phyloP scores from a whole-genome alignment of 2,797 vertebrate genomes.

The Columba guinea region DNA sequence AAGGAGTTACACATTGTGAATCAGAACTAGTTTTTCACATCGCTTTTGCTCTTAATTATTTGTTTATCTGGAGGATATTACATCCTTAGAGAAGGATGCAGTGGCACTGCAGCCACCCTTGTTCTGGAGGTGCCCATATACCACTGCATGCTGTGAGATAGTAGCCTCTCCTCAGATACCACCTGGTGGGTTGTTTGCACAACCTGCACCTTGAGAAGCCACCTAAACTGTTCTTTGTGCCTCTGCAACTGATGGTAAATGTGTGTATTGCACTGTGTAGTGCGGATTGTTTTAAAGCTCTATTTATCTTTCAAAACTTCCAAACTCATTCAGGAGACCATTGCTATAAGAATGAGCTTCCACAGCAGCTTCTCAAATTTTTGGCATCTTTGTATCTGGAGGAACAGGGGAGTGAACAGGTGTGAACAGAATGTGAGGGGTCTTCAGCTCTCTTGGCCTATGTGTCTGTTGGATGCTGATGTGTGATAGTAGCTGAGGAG shows the following conservation, averaged over 20 bases:
- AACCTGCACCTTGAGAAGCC: not conserved
- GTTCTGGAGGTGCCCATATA: not conserved
- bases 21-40: not conserved
- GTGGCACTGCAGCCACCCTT: fast-evolving
- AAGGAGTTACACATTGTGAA: not conserved
- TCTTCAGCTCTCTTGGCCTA: fast-evolving
- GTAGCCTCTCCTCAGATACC: not conserved
- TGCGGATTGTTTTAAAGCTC: not conserved
- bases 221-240: not conserved
- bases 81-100: not conserved
- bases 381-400: fast-evolving
- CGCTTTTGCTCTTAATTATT: not conserved
- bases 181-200: not conserved
- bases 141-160: not conserved
- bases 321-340: not conserved
- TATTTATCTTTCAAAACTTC: not conserved
- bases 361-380: not conserved
- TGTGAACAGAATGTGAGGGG: not conserved
- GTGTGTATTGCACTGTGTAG: not conserved
- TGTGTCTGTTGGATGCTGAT: fast-evolving
- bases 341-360: not conserved
- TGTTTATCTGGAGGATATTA: not conserved
- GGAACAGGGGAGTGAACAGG: fast-evolving
- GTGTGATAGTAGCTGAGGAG: not conserved
- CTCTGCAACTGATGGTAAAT: not conserved